Evolutionary conservation across 2,113 vertebrate genomes (phyloP).

Genomic region (Percopsis transmontana): DNA sequence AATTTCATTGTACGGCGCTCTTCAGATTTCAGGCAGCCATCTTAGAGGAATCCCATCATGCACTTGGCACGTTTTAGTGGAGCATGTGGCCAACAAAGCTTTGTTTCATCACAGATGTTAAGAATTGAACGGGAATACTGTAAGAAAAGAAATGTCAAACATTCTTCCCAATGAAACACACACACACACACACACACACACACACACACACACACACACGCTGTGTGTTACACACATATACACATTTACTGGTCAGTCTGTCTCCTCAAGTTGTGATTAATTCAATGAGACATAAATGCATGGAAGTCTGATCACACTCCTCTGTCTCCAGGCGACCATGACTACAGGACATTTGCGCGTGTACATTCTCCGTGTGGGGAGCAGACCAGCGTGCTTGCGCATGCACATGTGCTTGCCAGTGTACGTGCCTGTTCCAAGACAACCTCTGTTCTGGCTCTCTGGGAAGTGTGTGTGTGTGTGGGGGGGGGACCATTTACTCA

Average conservation of each 20-base stretch:
- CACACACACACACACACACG: background rate
- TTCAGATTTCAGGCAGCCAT: background rate
- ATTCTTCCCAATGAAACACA: too few species aligned
- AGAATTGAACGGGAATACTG: too few species aligned
- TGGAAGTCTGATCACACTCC: conserved; percentile 38
- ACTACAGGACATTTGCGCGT: conserved; percentile 28
- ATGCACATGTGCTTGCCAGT: background rate
- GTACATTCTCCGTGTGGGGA: conserved; percentile 33
- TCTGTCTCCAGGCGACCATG: conserved; percentile 5
- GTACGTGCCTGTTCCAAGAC: background rate
- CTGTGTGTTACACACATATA: too few species aligned
- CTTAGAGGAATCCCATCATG: too few species aligned
- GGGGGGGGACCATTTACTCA: conserved; percentile 30
- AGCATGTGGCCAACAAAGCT: too few species aligned
- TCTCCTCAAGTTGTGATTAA: conserved; percentile 47
- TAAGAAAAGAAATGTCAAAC: too few species aligned
- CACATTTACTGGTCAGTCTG: conserved; percentile 14
- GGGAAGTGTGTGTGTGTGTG: background rate
- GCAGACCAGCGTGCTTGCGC: background rate
- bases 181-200: background rate
- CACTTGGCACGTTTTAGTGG: too few species aligned
- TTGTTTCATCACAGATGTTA: too few species aligned
- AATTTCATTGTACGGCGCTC: background rate
- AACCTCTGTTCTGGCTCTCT: conserved; percentile 12
- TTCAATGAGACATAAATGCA: conserved; percentile 51